These are phyloP conservation scores for Bombus superbus DNA, from an alignment of 1,140 invertebrate genomes.

Conservation along the genomic window DNA sequence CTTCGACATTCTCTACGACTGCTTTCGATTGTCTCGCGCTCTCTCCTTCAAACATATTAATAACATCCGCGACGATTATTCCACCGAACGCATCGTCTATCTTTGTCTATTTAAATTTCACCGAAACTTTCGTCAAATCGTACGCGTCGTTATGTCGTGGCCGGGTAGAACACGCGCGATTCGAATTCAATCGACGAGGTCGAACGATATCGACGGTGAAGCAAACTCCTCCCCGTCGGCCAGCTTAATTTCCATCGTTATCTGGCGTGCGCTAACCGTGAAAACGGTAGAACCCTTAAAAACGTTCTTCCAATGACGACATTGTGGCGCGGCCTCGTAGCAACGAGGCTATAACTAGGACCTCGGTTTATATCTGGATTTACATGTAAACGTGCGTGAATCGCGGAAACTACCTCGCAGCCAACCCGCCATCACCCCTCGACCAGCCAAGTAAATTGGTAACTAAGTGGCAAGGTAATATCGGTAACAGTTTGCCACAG, in stretches of 20 bases:
- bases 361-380: conserved; percentile 62
- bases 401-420: conserved; percentile 55
- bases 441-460: conserved; percentile 62
- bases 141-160: background rate
- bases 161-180: background rate
- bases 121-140: background rate
- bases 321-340: background rate
- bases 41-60: too few species aligned
- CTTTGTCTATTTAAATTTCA: background rate
- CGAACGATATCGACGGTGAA: background rate
- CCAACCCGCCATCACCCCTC: background rate
- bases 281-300: conserved; percentile 38
- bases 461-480: conserved; percentile 63
- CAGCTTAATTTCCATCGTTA: conserved; percentile 57
- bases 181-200: conserved; percentile 29
- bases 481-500: conserved; percentile 60
- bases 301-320: conserved; percentile 47
- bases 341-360: conserved; percentile 58
- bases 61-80: too few species aligned
- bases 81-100: too few species aligned
- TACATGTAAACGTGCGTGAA: conserved; percentile 63
- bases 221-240: background rate
- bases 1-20: background rate
- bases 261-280: conserved; percentile 25
- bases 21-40: too few species aligned